phyloP scores from a whole-genome alignment of 2,113 vertebrate genomes.

The Ammospiza caudacuta region DNA sequence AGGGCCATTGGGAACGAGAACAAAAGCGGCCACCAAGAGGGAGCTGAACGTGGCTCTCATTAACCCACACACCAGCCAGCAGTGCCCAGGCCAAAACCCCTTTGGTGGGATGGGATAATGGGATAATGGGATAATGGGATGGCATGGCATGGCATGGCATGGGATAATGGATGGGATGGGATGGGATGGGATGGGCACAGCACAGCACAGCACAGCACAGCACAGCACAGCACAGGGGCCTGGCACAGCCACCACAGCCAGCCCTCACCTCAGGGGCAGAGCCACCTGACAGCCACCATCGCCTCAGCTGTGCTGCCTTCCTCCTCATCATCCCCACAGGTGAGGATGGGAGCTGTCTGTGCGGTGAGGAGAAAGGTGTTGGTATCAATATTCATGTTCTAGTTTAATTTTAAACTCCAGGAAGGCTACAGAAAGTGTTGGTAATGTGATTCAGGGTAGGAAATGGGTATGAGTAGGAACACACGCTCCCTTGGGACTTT shows the following conservation, averaged over 20 bases:
- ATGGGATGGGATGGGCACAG: background rate
- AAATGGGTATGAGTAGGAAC: constrained; percentile 17
- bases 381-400: constrained; percentile 18
- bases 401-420: constrained; percentile 23
- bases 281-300: background rate
- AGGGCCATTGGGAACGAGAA: background rate
- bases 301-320: background rate
- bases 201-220: too few species aligned
- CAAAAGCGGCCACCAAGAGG: background rate
- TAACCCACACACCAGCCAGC: background rate
- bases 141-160: accelerated
- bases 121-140: too few species aligned
- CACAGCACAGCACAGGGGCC: background rate
- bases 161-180: background rate
- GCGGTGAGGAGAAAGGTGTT: background rate
- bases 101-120: background rate
- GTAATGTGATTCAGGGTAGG: constrained; percentile 6
- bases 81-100: accelerated
- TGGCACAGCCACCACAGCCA: background rate
- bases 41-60: background rate
- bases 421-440: constrained; percentile 2
- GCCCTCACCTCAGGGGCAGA: background rate
- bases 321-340: background rate
- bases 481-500: background rate
- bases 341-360: background rate